Evolutionary conservation across 2,888 invertebrate species (phyloP), one percentile per base, ranked within the genome.

Genomic region (Rotaria magnacalcarata): DNA sequence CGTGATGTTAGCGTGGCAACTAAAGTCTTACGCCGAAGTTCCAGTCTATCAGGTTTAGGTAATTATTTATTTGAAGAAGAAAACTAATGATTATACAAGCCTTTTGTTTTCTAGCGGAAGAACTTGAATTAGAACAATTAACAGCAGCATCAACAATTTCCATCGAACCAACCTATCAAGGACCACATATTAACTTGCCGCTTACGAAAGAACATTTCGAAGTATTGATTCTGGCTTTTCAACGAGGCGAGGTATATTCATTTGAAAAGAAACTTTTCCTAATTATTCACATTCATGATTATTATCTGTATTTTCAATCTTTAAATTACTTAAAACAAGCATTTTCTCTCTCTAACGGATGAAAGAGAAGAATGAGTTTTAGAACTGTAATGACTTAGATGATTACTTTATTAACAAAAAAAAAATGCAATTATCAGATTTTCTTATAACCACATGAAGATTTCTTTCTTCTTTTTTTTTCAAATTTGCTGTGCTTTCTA

Each of bases 181-280:
- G 80, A 47, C 80, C 80, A 80, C 80, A 80, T 80, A 92, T 96
- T 85, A 94, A 93, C 89, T 94, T 95, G 90, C 96, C 96, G 27
- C 92, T 96, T 89, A 94, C 94, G 88, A 93, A 94, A 88, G 93
- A 94, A 89, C 95, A 96, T 90, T 93, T 96, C 85, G 94, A 95
- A 90, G 92, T 93, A 85, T 92, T 96, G 88, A 95, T 96, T 89
- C 95, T 96, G 89, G 94, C 95, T 88, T 96, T 96, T 92, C 93
- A 95, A 88, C 87, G 89, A 84, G 89, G 90, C 85, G 90, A 90
- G 87, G 90, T 91, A 86, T 34, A 34, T 34, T 34, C 34, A 34
- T 34, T 34, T 34, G 34, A 34, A 34, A 34, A 34, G 34, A 34
- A 34, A 34, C 34, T 34, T 34, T 34, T 34, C 34, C 34, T 34